Evolutionary conservation across 2,888 invertebrate species (phyloP).

Genomic region (Zhengitettix transpicula): DNA sequence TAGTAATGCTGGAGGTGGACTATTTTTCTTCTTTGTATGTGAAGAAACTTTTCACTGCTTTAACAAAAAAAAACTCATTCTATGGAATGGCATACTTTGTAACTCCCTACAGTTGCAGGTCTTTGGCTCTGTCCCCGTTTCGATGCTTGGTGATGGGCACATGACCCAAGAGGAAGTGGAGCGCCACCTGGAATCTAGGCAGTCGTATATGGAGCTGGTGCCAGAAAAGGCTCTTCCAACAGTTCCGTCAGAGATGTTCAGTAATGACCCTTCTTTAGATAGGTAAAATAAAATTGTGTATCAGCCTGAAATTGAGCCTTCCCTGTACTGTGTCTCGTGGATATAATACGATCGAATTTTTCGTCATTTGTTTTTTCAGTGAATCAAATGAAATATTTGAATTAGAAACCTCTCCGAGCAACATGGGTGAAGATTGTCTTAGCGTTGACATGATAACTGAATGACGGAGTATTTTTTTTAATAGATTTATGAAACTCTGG

Average conservation of each 20-base stretch:
- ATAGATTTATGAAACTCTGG: no score
- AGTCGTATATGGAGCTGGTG: slow-evolving; percentile 60
- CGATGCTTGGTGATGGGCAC: slow-evolving; percentile 55
- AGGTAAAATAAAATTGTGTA: slow-evolving; percentile 41
- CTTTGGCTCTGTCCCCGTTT: slow-evolving; percentile 23
- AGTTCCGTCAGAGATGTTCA: slow-evolving; percentile 87
- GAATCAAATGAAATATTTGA: slow-evolving; percentile 62
- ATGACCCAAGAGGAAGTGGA: slow-evolving; percentile 88
- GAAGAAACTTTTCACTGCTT: no score
- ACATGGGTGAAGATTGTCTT: slow-evolving; percentile 64
- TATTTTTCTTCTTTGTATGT: no score
- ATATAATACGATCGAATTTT: background rate
- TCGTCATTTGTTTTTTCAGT: slow-evolving; percentile 36
- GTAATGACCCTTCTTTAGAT: slow-evolving; percentile 79
- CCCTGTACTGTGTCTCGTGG: background rate
- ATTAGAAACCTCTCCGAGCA: slow-evolving; percentile 68
- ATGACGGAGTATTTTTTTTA: slow-evolving; percentile 17
- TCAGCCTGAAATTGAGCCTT: background rate
- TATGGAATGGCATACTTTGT: no score
- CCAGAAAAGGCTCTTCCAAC: slow-evolving; percentile 77
- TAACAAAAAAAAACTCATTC: no score
- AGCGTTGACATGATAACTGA: slow-evolving; percentile 45
- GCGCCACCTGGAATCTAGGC: slow-evolving; percentile 70
- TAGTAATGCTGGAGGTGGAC: no score
- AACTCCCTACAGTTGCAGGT: slow-evolving; percentile 3